These are phyloP conservation scores for Scaptomyza parva DNA, from an alignment of 2,888 invertebrate species.

Conservation along the genomic window DNA sequence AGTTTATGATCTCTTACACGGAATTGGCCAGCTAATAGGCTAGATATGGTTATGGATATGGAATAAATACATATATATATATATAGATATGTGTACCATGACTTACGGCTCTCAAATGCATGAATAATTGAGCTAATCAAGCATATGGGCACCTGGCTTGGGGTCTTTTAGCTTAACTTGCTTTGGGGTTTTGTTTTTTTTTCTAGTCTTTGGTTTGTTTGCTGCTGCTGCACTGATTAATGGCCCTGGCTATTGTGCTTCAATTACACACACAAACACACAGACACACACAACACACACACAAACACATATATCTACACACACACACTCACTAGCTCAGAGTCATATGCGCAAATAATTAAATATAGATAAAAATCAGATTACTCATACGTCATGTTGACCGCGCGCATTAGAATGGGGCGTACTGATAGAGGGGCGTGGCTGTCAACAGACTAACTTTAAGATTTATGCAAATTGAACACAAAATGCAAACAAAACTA, in stretches of 20 bases:
- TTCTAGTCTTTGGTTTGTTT: constrained; percentile 2
- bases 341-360: constrained; percentile 72
- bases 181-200: background rate
- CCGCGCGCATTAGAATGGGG: constrained; percentile 16
- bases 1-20: constrained; percentile 71
- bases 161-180: constrained; percentile 26
- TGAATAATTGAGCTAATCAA: constrained; percentile 71
- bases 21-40: constrained; percentile 62
- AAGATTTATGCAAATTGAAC: constrained; percentile 65
- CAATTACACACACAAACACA: constrained; percentile 52
- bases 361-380: constrained; percentile 76
- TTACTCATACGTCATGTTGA: constrained; percentile 69
- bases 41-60: constrained; percentile 28
- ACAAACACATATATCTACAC: no score
- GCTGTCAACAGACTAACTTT: constrained; percentile 62
- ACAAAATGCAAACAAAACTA: constrained; percentile 62
- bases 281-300: constrained; percentile 29
- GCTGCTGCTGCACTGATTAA: constrained; percentile 68
- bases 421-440: constrained; percentile 51
- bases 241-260: constrained; percentile 75
- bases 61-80: constrained; percentile 20
- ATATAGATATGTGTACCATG: constrained; percentile 1
- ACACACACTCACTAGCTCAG: no score
- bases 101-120: constrained; percentile 44
- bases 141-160: constrained; percentile 65